Evolutionary conservation across 2,113 vertebrate genomes (phyloP).

Genomic region (Myrmecobius fasciatus): DNA sequence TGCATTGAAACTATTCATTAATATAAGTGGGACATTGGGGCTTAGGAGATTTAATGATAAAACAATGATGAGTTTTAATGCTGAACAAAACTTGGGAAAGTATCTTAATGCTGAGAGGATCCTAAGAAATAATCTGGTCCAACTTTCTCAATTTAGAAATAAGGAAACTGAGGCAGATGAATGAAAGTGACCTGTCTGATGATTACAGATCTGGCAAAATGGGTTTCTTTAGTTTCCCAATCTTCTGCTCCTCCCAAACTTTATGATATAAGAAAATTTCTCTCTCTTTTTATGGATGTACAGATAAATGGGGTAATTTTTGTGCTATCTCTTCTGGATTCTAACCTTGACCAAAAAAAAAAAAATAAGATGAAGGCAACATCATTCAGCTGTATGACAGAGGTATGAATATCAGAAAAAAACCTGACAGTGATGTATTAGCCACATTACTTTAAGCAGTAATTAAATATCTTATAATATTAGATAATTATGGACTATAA

Average conservation of each 20-base stretch:
- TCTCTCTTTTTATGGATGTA: neutral
- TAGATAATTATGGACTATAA: conserved; percentile 26
- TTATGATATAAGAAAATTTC: neutral
- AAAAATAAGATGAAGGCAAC: conserved; percentile 28
- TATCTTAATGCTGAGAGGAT: neutral
- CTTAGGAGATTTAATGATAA: neutral
- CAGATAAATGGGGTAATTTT: conserved; percentile 52
- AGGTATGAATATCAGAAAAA: conserved; percentile 49
- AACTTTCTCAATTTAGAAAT: neutral
- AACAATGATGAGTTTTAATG: neutral
- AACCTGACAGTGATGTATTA: conserved; percentile 46
- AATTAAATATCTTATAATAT: conserved; percentile 53
- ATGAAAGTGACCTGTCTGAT: neutral
- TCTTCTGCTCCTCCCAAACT: neutral
- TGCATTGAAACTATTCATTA: neutral
- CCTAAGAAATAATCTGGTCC: neutral
- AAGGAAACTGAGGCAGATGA: neutral
- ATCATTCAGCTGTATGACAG: conserved; percentile 2
- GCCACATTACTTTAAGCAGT: conserved; percentile 23
- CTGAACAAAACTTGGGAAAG: neutral
- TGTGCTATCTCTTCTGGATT: conserved; percentile 23
- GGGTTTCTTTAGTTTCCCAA: neutral
- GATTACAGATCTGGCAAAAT: neutral
- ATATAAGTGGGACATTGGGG: neutral
- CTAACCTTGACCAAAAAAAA: conserved; percentile 11